phyloP scores from a whole-genome alignment of 2,888 invertebrate genomes.

The Ypsolopha sequella region DNA sequence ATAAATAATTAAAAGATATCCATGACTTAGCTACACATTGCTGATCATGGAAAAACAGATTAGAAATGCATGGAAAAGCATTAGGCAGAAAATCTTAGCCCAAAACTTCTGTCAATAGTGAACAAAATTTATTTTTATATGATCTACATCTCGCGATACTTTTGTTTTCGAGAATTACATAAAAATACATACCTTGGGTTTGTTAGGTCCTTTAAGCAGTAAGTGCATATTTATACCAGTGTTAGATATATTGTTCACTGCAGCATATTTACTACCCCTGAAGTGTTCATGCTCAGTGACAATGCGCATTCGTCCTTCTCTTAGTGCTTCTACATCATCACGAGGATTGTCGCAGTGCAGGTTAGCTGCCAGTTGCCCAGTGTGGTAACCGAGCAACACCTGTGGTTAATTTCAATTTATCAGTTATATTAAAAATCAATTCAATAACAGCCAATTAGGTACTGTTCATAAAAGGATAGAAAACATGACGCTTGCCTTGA shows the following conservation, averaged over 20 bases:
- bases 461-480: no score
- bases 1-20: neutral
- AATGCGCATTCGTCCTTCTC: constrained; percentile 65
- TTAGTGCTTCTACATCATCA: constrained; percentile 55
- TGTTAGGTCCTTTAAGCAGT: constrained; percentile 35
- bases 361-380: constrained; percentile 77
- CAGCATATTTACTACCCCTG: constrained; percentile 49
- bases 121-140: no score
- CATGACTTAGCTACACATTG: no score
- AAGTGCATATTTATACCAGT: constrained; percentile 43
- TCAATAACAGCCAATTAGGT: no score
- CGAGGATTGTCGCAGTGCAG: constrained; percentile 75
- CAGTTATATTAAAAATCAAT: no score
- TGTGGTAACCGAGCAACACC: constrained; percentile 74
- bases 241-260: constrained; percentile 38
- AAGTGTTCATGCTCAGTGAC: constrained; percentile 69
- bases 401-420: constrained; percentile 16
- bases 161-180: no score
- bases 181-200: constrained; percentile 6
- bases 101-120: no score
- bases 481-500: constrained; percentile 47
- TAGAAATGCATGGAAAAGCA: no score
- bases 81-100: no score
- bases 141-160: no score
- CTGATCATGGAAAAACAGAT: no score